Conservation (phyloP, 2,113 vertebrate species). For the Phylloscopus trochilus region DNA sequence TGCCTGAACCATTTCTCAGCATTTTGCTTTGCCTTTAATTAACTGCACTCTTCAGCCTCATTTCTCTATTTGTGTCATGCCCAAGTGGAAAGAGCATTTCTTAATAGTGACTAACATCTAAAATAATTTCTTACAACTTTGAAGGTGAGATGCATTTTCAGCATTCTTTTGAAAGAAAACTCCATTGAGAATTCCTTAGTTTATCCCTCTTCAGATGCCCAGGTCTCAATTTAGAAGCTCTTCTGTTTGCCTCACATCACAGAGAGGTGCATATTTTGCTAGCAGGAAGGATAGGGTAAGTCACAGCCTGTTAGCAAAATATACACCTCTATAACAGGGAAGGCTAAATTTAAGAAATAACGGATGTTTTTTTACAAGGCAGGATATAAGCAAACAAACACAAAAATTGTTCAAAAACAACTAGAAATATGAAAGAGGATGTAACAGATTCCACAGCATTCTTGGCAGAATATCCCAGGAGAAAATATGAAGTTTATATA, state of each 20-base stretch:
- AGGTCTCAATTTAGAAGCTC: neutral
- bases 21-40: slow-evolving; percentile 1
- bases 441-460: neutral
- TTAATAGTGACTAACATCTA: neutral
- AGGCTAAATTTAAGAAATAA: slow-evolving; percentile 47
- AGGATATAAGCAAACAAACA: slow-evolving; percentile 56
- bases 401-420: slow-evolving; percentile 26
- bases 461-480: slow-evolving; percentile 18
- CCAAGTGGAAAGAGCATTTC: neutral
- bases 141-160: neutral
- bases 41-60: neutral
- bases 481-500: neutral
- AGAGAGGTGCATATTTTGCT: neutral
- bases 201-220: neutral
- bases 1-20: neutral
- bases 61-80: neutral
- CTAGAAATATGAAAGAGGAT: slow-evolving; percentile 33
- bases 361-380: slow-evolving; percentile 35
- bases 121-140: neutral
- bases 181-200: neutral
- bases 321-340: slow-evolving; percentile 9
- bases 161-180: neutral
- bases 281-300: slow-evolving; percentile 43
- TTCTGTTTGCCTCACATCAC: neutral
- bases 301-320: slow-evolving; percentile 49